Percentiles rank a stretch among this genome's conserved stretches.
These are phyloP conservation scores for Papilio xuthus DNA, from an alignment of 1,140 invertebrate species.

Conservation along the genomic window DNA sequence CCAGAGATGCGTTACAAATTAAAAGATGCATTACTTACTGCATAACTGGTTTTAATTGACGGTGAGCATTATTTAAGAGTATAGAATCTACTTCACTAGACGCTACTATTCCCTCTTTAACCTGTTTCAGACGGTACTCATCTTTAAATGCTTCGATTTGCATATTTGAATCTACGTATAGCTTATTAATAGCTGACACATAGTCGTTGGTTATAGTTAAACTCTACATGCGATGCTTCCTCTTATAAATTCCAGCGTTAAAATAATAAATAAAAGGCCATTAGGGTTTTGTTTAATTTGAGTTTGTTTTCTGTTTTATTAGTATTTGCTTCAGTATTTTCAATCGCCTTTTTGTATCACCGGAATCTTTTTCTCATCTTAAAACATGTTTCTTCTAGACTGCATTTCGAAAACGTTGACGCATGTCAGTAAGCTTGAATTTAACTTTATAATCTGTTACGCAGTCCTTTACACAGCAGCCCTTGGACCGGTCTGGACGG, in stretches of 20 bases:
- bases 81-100: conserved; percentile 24
- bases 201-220: conserved; percentile 24
- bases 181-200: conserved; percentile 9
- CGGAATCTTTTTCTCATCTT: background rate
- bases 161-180: conserved; percentile 34
- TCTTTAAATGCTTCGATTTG: conserved; percentile 27
- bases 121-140: conserved; percentile 15
- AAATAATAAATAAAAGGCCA: background rate
- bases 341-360: background rate
- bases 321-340: background rate
- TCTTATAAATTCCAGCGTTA: background rate
- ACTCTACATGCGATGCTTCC: conserved; percentile 5
- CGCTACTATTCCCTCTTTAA: conserved; percentile 18
- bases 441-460: conserved; percentile 34
- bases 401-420: background rate
- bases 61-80: conserved; percentile 24
- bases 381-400: background rate
- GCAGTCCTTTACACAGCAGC: conserved; percentile 24
- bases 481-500: conserved; percentile 48
- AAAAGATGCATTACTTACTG: conserved; percentile 17
- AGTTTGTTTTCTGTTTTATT: conserved; percentile 11
- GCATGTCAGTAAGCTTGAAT: conserved; percentile 14
- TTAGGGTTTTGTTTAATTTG: background rate
- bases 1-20: conserved; percentile 5
- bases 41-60: conserved; percentile 24